Evolutionary conservation across 2,888 invertebrate genomes (phyloP).

Genomic region (Osedax frankpressi): DNA sequence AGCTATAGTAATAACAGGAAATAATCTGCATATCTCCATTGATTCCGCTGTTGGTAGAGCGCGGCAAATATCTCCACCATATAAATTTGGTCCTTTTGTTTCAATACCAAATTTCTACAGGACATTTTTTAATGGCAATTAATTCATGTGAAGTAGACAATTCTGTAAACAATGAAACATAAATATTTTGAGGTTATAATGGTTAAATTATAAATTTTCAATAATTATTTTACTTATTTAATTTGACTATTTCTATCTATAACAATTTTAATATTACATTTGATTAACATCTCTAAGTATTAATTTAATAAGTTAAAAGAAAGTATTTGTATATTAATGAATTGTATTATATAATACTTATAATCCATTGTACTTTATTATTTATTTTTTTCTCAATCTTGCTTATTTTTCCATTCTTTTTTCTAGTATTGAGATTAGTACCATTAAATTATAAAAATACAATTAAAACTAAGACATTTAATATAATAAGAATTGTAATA

Average conservation of each 20-base stretch:
- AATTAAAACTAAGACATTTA: too few species aligned
- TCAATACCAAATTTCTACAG: not conserved
- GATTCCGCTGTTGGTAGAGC: not conserved
- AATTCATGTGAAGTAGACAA: not conserved
- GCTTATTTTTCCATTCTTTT: not conserved
- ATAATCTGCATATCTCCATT: not conserved
- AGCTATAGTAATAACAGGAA: not conserved
- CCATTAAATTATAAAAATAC: not conserved
- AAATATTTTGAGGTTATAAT: too few species aligned
- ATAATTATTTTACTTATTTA: too few species aligned
- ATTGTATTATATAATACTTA: too few species aligned
- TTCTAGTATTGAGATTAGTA: not conserved
- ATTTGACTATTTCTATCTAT: too few species aligned
- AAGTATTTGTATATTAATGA: too few species aligned
- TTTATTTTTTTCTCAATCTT: not conserved
- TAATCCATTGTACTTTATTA: not conserved
- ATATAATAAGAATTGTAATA: too few species aligned
- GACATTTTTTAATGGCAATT: not conserved
- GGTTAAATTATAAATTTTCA: too few species aligned
- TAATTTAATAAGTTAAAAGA: too few species aligned
- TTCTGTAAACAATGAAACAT: too few species aligned
- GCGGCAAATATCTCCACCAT: not conserved
- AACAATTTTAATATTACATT: too few species aligned
- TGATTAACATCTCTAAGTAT: too few species aligned
- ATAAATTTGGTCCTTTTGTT: not conserved